Percentiles rank a stretch among this genome's conserved stretches.
phyloP scores from a whole-genome alignment of 2,888 invertebrate genomes.

The Luperina testacea region DNA sequence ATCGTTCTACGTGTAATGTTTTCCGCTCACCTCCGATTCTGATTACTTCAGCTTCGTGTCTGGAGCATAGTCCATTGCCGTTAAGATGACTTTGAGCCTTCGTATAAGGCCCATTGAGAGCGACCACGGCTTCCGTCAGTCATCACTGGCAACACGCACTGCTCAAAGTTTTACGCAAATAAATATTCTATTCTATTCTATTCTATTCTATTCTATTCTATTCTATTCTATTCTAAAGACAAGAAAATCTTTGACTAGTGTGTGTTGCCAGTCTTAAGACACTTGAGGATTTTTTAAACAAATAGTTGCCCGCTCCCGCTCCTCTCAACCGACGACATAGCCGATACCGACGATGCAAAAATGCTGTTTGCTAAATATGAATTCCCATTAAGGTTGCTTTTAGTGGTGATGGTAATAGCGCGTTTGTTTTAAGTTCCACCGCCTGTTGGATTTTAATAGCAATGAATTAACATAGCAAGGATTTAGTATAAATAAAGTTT shows the following conservation, averaged over 20 bases:
- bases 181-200: too few relatives aligned
- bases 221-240: too few relatives aligned
- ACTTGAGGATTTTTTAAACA: neutral
- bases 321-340: neutral
- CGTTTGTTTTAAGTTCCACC: conserved; percentile 46
- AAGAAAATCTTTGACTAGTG: neutral
- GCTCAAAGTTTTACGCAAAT: too few relatives aligned
- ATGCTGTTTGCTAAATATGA: conserved; percentile 77
- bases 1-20: neutral
- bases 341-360: conserved; percentile 67
- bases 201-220: too few relatives aligned
- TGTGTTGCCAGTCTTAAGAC: neutral
- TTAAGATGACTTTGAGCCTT: too few relatives aligned
- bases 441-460: conserved; percentile 57
- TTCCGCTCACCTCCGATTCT: neutral
- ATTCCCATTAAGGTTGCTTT: conserved; percentile 74
- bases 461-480: conserved; percentile 54
- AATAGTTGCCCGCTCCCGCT: conserved; percentile 22
- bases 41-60: neutral
- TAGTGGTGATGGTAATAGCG: conserved; percentile 64
- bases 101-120: neutral
- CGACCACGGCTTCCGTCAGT: rapidly evolving
- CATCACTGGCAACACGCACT: neutral
- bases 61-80: neutral
- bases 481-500: conserved; percentile 41